Evolutionary conservation across 2,888 invertebrate genomes (phyloP), one percentile per base, ranked within the genome.

Genomic region (Chrysodeixis includens): DNA sequence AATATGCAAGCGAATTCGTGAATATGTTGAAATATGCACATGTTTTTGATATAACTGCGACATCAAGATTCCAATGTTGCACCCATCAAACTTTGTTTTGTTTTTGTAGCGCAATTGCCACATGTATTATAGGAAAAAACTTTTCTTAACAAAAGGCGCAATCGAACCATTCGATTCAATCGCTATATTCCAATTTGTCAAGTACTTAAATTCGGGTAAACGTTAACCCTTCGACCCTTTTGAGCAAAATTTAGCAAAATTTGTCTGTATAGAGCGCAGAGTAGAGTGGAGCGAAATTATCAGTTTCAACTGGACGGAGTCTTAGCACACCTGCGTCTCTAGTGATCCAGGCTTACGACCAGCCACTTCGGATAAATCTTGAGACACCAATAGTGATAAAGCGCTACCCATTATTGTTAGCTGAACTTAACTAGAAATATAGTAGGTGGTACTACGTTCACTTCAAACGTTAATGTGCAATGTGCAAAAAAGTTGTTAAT

Each of bases 311-410:
- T 83, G 83, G 78, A 76, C 76, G 84, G 84, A 73, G 74, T 71
- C 68, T 75, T 78, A 66, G 71, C 86, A 86, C 90, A 91, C 91
- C 90, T 90, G 91, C 83, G 89, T 82, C 87, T 79, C 83, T 74
- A 30, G 79, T 89, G 88, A 90, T 89, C 88, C 89, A 81, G 88
- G 86, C 88, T 88, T 87, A 88, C 72, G 79, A 81, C 79, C 81
- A 84, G 85, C 85, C 83, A 79, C 83, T 88, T 79, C 82, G 82
- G 88, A 88, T 78, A 76, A 80, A 88, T 78, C 86, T 86, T 86
- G 85, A 90, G 76, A 74, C 58, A 85, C 83, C 88, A 88, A 88
- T 90, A 84, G 86, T 89, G 89, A 90, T 90, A 89, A 89, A 92
- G 86, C 86, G 83, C 80, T 81, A 77, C 71, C 86, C 88, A 90